Conservation (phyloP, 1,140 invertebrate species). For the Neotoxoptera formosana region DNA sequence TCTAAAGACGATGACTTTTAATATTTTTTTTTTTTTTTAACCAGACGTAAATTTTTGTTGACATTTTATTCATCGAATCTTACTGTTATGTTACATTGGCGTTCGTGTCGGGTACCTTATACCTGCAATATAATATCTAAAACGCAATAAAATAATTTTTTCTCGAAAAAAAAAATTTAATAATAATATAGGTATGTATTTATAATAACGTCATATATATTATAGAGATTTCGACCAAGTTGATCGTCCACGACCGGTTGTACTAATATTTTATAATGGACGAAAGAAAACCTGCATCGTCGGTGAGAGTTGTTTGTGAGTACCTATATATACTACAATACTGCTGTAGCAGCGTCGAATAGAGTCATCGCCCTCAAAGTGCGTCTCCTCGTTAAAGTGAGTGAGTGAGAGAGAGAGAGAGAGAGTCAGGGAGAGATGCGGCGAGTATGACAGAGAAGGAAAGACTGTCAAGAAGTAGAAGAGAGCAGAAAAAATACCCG, state of each 20-base stretch:
- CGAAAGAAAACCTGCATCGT: constrained; percentile 37
- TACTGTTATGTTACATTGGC: background rate
- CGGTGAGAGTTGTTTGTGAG: constrained; percentile 55
- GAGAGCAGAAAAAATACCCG: constrained; percentile 9
- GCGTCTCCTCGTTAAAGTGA: background rate
- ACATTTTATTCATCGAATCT: background rate
- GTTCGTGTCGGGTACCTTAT: background rate
- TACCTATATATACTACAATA: background rate
- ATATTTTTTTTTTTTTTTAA: background rate
- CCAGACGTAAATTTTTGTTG: background rate
- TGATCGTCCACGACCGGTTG: constrained; percentile 18
- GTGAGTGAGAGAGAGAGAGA: background rate
- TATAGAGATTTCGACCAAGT: background rate
- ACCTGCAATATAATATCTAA: background rate
- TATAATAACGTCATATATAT: background rate
- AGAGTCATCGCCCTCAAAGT: constrained; percentile 49
- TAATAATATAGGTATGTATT: background rate
- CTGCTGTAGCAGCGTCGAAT: background rate
- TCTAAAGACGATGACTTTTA: constrained; percentile 7
- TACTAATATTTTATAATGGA: constrained; percentile 24
- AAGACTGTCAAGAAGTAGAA: background rate
- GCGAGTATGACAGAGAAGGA: background rate
- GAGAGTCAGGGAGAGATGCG: background rate
- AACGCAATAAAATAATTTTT: background rate
- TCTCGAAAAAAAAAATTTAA: background rate